Evolutionary conservation across 2,888 invertebrate genomes (phyloP), one percentile per base, ranked within the genome.

Genomic region (Loripinus fragilis): DNA sequence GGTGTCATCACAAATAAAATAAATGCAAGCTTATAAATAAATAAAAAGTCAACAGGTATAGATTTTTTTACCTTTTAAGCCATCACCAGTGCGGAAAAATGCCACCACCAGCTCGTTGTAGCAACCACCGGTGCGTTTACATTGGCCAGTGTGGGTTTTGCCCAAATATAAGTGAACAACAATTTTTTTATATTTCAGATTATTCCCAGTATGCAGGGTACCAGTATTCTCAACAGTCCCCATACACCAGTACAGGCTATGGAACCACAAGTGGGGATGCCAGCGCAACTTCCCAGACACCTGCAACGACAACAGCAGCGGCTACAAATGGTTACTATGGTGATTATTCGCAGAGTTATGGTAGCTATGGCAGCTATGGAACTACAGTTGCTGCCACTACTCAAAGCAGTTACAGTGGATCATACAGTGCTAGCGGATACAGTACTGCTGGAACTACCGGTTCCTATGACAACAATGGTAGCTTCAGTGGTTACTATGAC

Each of bases 191-290:
- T 38, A 5, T 70, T 70, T 20, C 70, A 82, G 82, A 82, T 70
- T 82, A 82, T 71, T 78, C 81, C 25, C 80, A 80, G 80, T 82
- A 79, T 55, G 48, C 35, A 10, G 71, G 73, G 15, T 82, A 82
- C 60, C 81, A 78, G 71, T 78, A 81, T 64, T 60, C 70, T 12
- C 33, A 70, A 20, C 42, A 28, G 45, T 41, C 28, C 25, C 7
- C 55, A 1, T 41, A 60, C 23, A 15, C 52, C 5, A 23, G 67
- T 1, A 35, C 33, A 42, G 67, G 41, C 17, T 60, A 55, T 42
- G 55, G 42, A n/a, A 20, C 71, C 23, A 28, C 71, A 20, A 42
- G 23, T 28, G 28, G 64, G 28, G 12, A 23, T 2, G 25, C 50
- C 0, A n/a, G n/a, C 45, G 7, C 73, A 23, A 30, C 73, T 12